Evolutionary conservation across 2,888 invertebrate species (phyloP), one percentile per base, ranked within the genome.

Genomic region (Hofmannophila pseudospretella): DNA sequence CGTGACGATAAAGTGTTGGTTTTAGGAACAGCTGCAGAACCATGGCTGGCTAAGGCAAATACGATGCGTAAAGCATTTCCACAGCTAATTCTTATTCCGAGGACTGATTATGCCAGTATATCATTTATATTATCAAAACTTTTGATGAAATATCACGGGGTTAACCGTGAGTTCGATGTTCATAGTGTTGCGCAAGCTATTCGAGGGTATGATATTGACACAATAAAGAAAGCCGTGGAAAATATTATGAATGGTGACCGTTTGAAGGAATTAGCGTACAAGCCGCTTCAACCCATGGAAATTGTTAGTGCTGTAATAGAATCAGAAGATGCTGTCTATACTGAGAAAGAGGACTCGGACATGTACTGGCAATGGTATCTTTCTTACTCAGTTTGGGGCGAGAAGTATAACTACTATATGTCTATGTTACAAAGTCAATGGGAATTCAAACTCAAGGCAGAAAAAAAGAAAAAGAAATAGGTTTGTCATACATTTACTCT

Each of bases 1-100:
- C 65, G 79, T 0, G 88, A 89, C 1, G 94, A 95, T 65, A 88
- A 91, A 49, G 88, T 94, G 20, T 68, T 93, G 39, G 80, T 95
- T 22, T 72, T 95, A 42, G 94, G 93, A 8, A 89, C 92, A 1
- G 90, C 92, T 1, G 65, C 87, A 1, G 88, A 90, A 51, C 95
- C 95, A 0, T 93, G 92, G 91, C 73, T 90, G 14, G 88, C 88
- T 1, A 84, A 77, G 51, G 52, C 49, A 11, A 47, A 47, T 1
- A 63, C 62, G 30, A 70, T 92, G 73, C 69, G 72, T 34, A 92
- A 90, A 68, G 70, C 81, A 1, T 91, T 90, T 61, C 88, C 91
- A 39, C 88, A 87, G 34, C 79, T 89, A 20, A 87, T 90, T 47
- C 63, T 88, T 46, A 67, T 89, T 39, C 89, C 89, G 1, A 67